Conservation (phyloP, 2,888 invertebrate species). For the Alcis repandata region DNA sequence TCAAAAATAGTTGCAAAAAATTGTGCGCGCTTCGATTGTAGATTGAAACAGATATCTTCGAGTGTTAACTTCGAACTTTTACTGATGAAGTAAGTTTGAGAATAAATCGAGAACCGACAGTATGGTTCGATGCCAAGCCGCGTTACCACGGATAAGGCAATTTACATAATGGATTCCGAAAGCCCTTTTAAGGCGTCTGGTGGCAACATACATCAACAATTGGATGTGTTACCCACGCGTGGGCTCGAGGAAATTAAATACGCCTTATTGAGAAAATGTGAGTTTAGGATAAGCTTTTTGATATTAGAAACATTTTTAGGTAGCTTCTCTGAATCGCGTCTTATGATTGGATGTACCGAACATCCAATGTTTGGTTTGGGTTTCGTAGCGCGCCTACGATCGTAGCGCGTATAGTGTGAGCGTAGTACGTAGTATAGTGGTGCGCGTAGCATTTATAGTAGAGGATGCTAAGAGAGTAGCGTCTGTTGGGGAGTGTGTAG, state of each 20-base stretch:
- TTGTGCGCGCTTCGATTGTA: too few relatives aligned
- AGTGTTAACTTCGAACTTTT: too few relatives aligned
- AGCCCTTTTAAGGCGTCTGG: slow-evolving; percentile 25
- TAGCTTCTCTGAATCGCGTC: background rate
- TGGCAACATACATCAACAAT: slow-evolving; percentile 32
- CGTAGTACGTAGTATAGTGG: too few relatives aligned
- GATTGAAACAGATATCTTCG: too few relatives aligned
- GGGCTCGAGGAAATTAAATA: slow-evolving; percentile 28
- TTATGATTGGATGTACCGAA: background rate
- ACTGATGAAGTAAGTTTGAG: background rate
- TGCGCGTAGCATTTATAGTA: background rate
- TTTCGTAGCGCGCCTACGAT: background rate
- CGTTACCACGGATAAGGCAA: slow-evolving; percentile 35
- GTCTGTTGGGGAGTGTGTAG: background rate
- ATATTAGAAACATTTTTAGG: slow-evolving; percentile 14
- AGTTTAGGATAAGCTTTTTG: slow-evolving; percentile 5
- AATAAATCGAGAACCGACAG: slow-evolving; percentile 7
- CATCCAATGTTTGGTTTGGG: background rate
- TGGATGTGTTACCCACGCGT: slow-evolving; percentile 27
- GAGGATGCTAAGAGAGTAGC: background rate
- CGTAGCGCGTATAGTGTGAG: too few relatives aligned
- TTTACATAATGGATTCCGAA: slow-evolving; percentile 41
- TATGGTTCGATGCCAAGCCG: slow-evolving; percentile 18
- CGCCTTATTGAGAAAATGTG: slow-evolving; percentile 23
- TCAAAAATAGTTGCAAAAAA: too few relatives aligned